phyloP scores from a whole-genome alignment of 2,797 vertebrate species.

The Morus bassanus region DNA sequence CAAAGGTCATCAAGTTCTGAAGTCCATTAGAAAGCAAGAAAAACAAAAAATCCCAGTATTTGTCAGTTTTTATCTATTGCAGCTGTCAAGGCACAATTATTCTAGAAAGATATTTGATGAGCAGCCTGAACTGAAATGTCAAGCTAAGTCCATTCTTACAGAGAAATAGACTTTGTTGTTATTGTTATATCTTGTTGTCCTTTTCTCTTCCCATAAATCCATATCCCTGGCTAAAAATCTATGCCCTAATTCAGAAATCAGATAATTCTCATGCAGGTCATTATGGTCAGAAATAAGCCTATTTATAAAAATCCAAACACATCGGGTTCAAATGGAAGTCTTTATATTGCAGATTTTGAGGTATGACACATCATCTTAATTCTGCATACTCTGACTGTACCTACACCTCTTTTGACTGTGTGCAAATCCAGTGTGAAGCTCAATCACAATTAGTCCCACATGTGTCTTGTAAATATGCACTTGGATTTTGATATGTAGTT shows the following conservation, averaged over 20 bases:
- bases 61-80: background rate
- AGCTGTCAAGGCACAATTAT: background rate
- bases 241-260: background rate
- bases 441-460: background rate
- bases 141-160: background rate
- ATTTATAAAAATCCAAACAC: background rate
- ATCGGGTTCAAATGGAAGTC: background rate
- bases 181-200: background rate
- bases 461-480: background rate
- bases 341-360: background rate
- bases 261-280: background rate
- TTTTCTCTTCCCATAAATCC: background rate
- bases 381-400: background rate
- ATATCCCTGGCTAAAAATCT: background rate
- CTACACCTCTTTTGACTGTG: background rate
- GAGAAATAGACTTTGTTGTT: background rate
- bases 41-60: background rate
- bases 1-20: constrained; percentile 10
- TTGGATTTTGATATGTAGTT: background rate
- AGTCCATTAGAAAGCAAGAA: background rate
- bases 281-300: background rate
- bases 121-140: background rate
- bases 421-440: background rate
- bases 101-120: background rate
- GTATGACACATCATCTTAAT: background rate